Percentiles rank a stretch among this genome's conserved stretches.
These are phyloP conservation scores for Thecophora atra DNA, from an alignment of 2,888 invertebrate genomes.

Conservation along the genomic window DNA sequence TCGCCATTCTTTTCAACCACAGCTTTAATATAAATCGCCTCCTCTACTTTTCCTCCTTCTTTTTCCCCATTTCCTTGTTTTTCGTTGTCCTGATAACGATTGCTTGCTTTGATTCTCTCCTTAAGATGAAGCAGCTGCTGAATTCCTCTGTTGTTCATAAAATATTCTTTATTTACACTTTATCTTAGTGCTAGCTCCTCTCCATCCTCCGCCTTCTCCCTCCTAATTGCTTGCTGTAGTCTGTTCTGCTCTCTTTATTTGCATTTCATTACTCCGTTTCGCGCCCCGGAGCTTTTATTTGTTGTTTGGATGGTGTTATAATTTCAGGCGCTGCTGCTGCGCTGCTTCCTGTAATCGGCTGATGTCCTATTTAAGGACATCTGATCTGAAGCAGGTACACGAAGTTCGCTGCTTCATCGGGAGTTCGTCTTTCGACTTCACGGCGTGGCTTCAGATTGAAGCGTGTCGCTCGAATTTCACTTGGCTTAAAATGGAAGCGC, in stretches of 20 bases:
- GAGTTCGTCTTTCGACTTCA: background rate
- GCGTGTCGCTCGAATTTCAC: background rate
- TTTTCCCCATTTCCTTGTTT: too few species aligned
- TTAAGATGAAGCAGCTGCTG: too few species aligned
- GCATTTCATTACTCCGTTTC: conserved; percentile 1
- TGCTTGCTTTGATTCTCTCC: too few species aligned
- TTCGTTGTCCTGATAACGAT: too few species aligned
- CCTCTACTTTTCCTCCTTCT: too few species aligned
- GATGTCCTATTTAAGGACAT: conserved; percentile 2
- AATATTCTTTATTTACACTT: too few species aligned
- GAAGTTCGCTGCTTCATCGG: background rate
- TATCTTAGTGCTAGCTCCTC: background rate
- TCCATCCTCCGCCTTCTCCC: background rate
- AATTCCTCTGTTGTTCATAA: too few species aligned
- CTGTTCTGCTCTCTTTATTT: conserved; percentile 1
- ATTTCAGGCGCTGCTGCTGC: background rate
- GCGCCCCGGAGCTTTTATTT: background rate
- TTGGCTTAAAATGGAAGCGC: background rate
- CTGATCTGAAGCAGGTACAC: background rate
- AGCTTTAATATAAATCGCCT: too few species aligned
- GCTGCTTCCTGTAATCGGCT: background rate
- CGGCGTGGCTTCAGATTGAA: background rate
- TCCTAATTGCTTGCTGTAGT: background rate
- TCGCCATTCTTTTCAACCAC: too few species aligned
- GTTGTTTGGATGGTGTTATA: conserved; percentile 1